phyloP scores from a whole-genome alignment of 2,113 vertebrate genomes.

The Sphaerodactylus townsendi region DNA sequence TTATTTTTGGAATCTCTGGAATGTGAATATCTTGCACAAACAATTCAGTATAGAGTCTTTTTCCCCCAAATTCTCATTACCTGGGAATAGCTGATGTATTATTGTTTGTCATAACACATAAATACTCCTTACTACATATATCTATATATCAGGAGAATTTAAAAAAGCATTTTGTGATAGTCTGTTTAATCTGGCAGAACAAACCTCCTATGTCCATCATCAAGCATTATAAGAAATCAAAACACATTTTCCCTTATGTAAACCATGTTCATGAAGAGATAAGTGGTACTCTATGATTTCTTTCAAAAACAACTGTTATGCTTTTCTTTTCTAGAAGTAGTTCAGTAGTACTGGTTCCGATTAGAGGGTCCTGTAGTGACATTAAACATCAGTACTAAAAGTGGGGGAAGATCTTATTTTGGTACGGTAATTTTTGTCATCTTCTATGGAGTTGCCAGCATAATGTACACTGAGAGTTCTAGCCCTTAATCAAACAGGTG shows the following conservation, averaged over 20 bases:
- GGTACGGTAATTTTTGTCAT: too few species aligned
- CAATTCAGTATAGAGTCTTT: slow-evolving; percentile 1
- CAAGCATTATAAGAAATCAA: slow-evolving; percentile 39
- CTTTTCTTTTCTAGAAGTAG: background rate
- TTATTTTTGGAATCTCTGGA: slow-evolving; percentile 32
- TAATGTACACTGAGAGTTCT: too few species aligned
- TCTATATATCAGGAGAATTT: slow-evolving; percentile 19
- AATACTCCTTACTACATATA: slow-evolving; percentile 10
- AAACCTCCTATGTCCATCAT: slow-evolving; percentile 33
- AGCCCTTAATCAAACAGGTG: too few species aligned
- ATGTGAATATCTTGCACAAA: background rate
- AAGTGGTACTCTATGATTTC: background rate
- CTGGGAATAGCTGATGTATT: background rate
- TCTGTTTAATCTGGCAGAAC: slow-evolving; percentile 44
- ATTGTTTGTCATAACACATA: background rate
- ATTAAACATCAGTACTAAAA: too few species aligned
- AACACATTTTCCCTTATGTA: slow-evolving; percentile 40
- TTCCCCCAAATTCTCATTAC: slow-evolving; percentile 35
- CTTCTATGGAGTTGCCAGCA: too few species aligned
- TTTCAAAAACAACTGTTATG: background rate
- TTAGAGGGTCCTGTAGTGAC: too few species aligned
- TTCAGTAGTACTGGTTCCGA: background rate
- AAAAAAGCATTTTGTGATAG: slow-evolving; percentile 27
- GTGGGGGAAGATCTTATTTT: too few species aligned
- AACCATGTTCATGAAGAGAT: slow-evolving; percentile 23